Evolutionary conservation across 92 coral and sea anemone genomes (phyloP), one percentile per base, ranked within the genome.

Genomic region (Heteractis magnifica): DNA sequence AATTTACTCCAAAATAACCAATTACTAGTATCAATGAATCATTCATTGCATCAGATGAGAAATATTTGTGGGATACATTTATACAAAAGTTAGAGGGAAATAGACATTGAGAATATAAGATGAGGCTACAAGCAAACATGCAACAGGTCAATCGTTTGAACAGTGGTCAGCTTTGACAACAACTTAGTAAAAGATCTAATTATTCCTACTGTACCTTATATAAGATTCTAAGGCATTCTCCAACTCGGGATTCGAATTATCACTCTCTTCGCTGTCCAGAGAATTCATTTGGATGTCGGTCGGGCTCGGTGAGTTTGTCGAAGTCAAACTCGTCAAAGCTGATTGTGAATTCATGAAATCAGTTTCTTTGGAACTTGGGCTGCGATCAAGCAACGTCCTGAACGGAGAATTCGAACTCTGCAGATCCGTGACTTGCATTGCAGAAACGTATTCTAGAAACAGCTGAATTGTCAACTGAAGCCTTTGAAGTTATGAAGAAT

Each of bases 181-280:
- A 23, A 78, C 10, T 56, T 34, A 34, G 44, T 13, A 56, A 4
- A 10, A 10, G 18, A 34, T 10, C 23, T 34, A 75, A 5, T 12
- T 59, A 5, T 9, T 15, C 58, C 52, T 64, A 91, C n/a, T n/a
- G n/a, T n/a, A n/a, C 94, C 94, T 91, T 44, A 91, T 88, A 72
- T 83, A 91, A 6, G 94, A 78, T 79, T 88, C 89, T 52, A 91
- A 58, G 44, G 91, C 94, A 65, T 83, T 87, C 84, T 91, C 94
- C 51, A 91, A 70, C 71, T 90, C 94, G 0, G 88, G 86, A 83
- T 91, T 91, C 0, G 94, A 75, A 21, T 80, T 79, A 13, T 88
- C 91, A 65, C 89, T 87, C 44, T 88, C 94, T 51, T 91, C 94
- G 88, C 79, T 85, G 21, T 85, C 88, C 41, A 85, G 51, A 6